phyloP scores from a whole-genome alignment of 2,113 vertebrate species.

The Perca schrenkii region DNA sequence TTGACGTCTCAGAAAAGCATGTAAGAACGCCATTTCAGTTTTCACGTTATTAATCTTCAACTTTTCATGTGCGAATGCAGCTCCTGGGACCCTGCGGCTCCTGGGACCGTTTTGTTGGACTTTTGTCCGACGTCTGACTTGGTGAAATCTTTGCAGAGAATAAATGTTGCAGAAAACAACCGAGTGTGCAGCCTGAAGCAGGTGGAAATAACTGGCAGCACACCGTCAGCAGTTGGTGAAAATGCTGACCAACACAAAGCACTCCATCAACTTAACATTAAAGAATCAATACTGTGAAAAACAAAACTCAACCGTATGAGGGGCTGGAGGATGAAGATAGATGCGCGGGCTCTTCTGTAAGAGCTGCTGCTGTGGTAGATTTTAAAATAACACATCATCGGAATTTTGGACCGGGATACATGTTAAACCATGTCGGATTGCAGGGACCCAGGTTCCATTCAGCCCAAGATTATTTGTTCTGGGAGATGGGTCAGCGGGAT shows the following conservation, averaged over 20 bases:
- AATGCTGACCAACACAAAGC: slow-evolving; percentile 60
- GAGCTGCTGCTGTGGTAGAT: not conserved
- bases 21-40: not conserved
- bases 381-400: not conserved
- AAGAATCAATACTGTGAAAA: slow-evolving; percentile 48
- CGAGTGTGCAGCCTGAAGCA: slow-evolving; percentile 35
- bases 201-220: slow-evolving; percentile 59
- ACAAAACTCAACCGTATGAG: slow-evolving; percentile 39
- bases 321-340: not conserved
- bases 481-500: too few species aligned
- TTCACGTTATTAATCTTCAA: not conserved
- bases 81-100: not conserved
- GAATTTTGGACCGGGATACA: too few species aligned
- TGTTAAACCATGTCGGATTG: too few species aligned
- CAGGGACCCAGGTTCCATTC: too few species aligned
- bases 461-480: too few species aligned
- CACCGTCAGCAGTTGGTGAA: slow-evolving; percentile 59
- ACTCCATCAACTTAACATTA: slow-evolving; percentile 52
- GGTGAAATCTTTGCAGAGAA: not conserved
- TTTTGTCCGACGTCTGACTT: not conserved
- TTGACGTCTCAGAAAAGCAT: not conserved
- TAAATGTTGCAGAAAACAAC: slow-evolving; percentile 41
- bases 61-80: not conserved
- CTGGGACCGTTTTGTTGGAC: not conserved
- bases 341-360: not conserved